phyloP scores from a whole-genome alignment of 2,797 vertebrate species.

The Gymnothorax reevesii region DNA sequence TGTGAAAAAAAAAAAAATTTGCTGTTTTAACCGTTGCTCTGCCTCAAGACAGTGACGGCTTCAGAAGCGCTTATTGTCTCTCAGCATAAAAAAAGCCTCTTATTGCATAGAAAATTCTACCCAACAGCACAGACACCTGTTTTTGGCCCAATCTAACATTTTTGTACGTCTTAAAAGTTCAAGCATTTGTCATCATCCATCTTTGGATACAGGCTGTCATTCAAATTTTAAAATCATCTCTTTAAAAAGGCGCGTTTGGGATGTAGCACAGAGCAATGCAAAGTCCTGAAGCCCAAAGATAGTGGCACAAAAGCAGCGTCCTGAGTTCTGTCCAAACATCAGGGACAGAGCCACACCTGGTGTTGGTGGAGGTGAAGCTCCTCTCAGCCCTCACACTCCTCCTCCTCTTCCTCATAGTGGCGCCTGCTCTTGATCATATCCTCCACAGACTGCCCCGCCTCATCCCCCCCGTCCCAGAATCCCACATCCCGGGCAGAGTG shows the following conservation, averaged over 20 bases:
- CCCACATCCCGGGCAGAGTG: slow-evolving; percentile 80
- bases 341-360: background rate
- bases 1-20: too few relatives aligned
- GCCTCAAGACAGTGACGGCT: background rate
- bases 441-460: slow-evolving; percentile 80
- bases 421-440: slow-evolving; percentile 94
- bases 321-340: background rate
- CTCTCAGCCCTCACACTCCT: slow-evolving; percentile 43
- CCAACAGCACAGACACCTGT: background rate
- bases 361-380: background rate
- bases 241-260: background rate
- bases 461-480: slow-evolving; percentile 80
- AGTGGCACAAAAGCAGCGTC: background rate
- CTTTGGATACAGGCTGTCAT: background rate
- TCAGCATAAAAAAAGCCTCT: background rate
- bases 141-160: background rate
- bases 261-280: background rate
- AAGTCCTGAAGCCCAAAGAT: background rate
- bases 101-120: background rate
- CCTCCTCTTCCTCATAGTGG: slow-evolving; percentile 83
- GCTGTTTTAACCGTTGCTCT: background rate
- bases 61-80: background rate
- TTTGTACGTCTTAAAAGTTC: slow-evolving; percentile 6
- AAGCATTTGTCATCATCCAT: background rate
- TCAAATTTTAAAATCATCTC: background rate